Evolutionary conservation across 2,113 vertebrate species (phyloP), one percentile per base, ranked within the genome.

Genomic region (Cromileptes altivelis): DNA sequence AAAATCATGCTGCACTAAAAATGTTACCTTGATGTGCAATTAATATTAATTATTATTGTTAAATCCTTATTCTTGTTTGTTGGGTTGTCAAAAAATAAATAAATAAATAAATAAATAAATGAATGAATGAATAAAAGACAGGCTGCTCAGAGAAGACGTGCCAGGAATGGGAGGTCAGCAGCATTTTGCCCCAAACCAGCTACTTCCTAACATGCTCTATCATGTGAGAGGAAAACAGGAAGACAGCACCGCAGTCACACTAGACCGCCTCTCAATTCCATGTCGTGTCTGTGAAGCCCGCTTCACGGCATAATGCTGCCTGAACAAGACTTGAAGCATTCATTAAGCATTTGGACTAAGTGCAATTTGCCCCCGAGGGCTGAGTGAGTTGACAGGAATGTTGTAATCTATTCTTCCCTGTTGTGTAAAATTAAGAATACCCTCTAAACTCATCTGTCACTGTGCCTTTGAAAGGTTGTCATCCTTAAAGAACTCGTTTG

Each of bases 291-390:
- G 13, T 77, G 78, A 65, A 84, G 81, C 79, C 58, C 15, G 75
- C 86, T 86, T 88, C 21, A 45, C 56, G 75, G 63, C 40, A 25
- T 70, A 84, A 83, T 55, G 52, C 73, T 74, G 78, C 69, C 89
- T 79, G 80, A 86, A 88, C 80, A 90, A 88, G 85, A 91, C 89
- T 80, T 85, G 84, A 91, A 90, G 80, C 75, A 56, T 81, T 82
- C 53, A 62, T 89, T 84, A 77, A 70, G 79, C 72, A 52, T 83
- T 78, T 72, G 56, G 75, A 82, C 75, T 23, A 88, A 80, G 89
- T 70, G 73, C 71, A 80, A 77, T 89, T 85, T 70, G 55, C 57
- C 81, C 76, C 63, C 42, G 23, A 87, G 78, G 78, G 81, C 63
- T 56, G 8, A 63, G 53, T 8, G 58, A 70, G 40, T 63, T 70